These are phyloP conservation scores for Chiridota heheva DNA, from an alignment of 35 echinoderm and acorn worm species.

Conservation along the genomic window DNA sequence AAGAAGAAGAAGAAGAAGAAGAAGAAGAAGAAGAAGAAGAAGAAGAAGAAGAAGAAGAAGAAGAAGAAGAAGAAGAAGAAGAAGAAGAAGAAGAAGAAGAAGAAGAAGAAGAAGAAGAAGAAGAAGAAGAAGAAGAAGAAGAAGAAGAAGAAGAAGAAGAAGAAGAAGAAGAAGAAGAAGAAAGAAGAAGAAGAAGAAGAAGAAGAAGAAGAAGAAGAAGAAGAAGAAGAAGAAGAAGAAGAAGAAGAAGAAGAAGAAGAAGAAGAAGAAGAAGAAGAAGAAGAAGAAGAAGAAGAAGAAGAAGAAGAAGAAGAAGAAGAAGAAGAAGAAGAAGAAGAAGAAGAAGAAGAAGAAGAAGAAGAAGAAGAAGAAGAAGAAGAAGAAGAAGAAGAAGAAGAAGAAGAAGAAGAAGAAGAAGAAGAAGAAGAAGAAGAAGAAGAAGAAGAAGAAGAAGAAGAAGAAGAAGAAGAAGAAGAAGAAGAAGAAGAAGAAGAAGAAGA, in stretches of 20 bases:
- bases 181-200: conserved; percentile 1
- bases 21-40: conserved; percentile 22
- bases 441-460: conserved; percentile 6
- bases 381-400: conserved; percentile 32
- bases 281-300: conserved; percentile 23
- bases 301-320: conserved; percentile 17
- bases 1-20: conserved; percentile 7
- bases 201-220: conserved; percentile 28
- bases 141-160: conserved; percentile 48
- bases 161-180: conserved; percentile 52
- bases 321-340: conserved; percentile 44
- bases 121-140: conserved; percentile 50
- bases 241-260: background rate
- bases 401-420: conserved; percentile 27
- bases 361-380: conserved; percentile 50
- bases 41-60: conserved; percentile 31
- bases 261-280: conserved; percentile 13
- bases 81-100: conserved; percentile 34
- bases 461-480: conserved; percentile 7
- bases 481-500: conserved; percentile 6
- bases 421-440: conserved; percentile 18
- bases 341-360: conserved; percentile 50
- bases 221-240: conserved; percentile 28
- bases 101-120: conserved; percentile 59
- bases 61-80: conserved; percentile 29